These are phyloP conservation scores for Theonella swinhoei DNA, from an alignment of 37 sponge, comb jelly and placozoan genomes.

Conservation along the genomic window DNA sequence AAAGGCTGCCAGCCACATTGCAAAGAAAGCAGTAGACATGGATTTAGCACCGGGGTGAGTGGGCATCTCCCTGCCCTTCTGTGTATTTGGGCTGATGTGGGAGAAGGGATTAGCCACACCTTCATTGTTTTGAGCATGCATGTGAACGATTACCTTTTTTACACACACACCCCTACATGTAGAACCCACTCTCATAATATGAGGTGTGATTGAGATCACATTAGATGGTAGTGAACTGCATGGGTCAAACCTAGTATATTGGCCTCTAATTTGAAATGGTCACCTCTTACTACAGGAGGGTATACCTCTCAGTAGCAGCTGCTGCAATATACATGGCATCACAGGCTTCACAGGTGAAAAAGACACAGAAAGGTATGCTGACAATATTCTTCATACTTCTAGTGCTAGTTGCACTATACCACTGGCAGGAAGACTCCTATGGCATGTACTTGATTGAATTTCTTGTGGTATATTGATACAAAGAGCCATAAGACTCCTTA, in stretches of 20 bases:
- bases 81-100: background rate
- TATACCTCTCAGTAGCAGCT: conserved; percentile 90
- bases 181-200: no score
- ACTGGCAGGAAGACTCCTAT: background rate
- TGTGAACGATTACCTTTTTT: no score
- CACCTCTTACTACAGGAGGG: conserved; percentile 45
- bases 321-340: conserved; percentile 99
- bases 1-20: conserved; percentile 92
- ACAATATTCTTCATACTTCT: background rate
- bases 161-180: no score
- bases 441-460: background rate
- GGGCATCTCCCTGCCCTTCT: background rate
- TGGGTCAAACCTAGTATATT: no score
- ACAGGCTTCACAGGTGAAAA: conserved; percentile 84
- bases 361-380: conserved; percentile 83
- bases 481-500: no score
- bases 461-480: no score
- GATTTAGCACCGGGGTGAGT: conserved; percentile 93
- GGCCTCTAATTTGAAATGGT: no score
- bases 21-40: conserved; percentile 79
- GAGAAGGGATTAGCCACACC: background rate
- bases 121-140: background rate
- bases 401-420: no score
- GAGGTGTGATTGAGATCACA: no score
- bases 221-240: no score